These are phyloP conservation scores for Tenthredo livida DNA, from an alignment of 2,888 invertebrate genomes.

Conservation along the genomic window DNA sequence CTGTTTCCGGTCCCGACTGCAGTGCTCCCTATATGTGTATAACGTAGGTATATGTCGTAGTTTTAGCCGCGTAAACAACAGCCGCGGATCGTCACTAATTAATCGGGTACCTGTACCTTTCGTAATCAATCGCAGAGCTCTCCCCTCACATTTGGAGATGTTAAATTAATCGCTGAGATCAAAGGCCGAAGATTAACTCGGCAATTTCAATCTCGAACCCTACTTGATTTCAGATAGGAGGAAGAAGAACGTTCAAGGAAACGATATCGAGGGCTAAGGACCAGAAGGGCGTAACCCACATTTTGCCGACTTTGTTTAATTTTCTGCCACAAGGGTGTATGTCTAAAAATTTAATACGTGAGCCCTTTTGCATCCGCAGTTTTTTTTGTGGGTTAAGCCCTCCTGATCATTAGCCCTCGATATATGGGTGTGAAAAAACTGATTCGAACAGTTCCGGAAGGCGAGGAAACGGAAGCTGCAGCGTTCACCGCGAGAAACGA, in stretches of 20 bases:
- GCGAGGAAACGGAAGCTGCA: not conserved
- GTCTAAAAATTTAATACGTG: too few relatives aligned
- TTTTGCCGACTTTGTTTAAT: too few relatives aligned
- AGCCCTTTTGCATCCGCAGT: too few relatives aligned
- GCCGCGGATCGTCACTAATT: conserved; percentile 2
- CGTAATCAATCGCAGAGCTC: not conserved
- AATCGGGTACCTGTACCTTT: not conserved
- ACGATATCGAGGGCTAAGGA: too few relatives aligned
- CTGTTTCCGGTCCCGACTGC: conserved; percentile 36
- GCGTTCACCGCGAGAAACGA: not conserved
- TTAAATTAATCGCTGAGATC: not conserved
- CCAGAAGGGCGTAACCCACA: too few relatives aligned
- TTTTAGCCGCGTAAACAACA: conserved; percentile 32
- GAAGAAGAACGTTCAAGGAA: not conserved
- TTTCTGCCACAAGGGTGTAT: too few relatives aligned
- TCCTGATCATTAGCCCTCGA: too few relatives aligned
- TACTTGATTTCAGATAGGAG: not conserved
- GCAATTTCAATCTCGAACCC: not conserved
- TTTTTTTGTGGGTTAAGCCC: too few relatives aligned
- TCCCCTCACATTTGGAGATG: not conserved
- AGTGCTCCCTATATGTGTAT: conserved; percentile 9
- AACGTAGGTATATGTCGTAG: conserved; percentile 23
- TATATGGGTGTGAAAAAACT: not conserved
- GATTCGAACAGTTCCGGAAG: not conserved
- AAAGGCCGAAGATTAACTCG: not conserved